A percentile compares a stretch with the other conserved stretches of the same genome.
These are phyloP conservation scores for Rhineura floridana DNA, from an alignment of 2,113 vertebrate species.

Conservation along the genomic window DNA sequence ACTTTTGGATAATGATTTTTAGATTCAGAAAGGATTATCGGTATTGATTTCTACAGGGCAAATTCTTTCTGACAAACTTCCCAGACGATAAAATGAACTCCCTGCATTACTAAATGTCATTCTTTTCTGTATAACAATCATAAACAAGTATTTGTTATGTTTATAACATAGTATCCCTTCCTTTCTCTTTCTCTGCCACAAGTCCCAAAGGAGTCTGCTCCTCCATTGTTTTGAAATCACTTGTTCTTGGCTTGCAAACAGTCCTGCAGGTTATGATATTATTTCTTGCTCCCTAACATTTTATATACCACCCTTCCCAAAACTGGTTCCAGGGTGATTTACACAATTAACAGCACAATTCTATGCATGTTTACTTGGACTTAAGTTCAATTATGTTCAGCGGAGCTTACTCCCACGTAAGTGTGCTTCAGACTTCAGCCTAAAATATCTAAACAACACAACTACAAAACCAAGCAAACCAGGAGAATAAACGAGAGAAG, in stretches of 20 bases:
- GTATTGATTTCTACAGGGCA: background rate
- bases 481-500: too few relatives aligned
- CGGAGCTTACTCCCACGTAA: too few relatives aligned
- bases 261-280: too few relatives aligned
- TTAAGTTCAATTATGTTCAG: too few relatives aligned
- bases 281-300: background rate
- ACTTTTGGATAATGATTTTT: background rate
- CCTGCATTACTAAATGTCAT: background rate
- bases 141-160: slow-evolving; percentile 3
- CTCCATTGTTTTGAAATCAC: background rate
- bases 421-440: too few relatives aligned
- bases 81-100: slow-evolving; percentile 25
- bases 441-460: too few relatives aligned
- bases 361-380: background rate
- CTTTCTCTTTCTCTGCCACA: background rate
- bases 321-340: background rate
- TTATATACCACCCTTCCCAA: background rate
- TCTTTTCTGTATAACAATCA: background rate
- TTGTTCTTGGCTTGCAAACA: too few relatives aligned
- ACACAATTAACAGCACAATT: background rate
- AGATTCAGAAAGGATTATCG: background rate
- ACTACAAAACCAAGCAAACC: too few relatives aligned
- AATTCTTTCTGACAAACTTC: accelerated
- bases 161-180: background rate
- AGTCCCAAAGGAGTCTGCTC: background rate